These are phyloP conservation scores for Hymenochirus boettgeri DNA, from an alignment of 2,113 vertebrate species.

Conservation along the genomic window DNA sequence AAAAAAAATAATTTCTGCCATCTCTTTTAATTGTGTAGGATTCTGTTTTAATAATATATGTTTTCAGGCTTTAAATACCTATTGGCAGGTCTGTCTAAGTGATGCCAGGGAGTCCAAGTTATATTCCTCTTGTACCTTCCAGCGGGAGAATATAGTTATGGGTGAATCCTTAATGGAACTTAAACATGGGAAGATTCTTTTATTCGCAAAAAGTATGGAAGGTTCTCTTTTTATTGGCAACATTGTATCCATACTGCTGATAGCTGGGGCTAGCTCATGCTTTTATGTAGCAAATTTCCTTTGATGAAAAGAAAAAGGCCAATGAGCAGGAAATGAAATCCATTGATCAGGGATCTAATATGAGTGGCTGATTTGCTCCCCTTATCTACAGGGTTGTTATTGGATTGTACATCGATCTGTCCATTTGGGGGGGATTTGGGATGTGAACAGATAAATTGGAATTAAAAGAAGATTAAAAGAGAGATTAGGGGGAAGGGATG, in stretches of 20 bases:
- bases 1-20: conserved; percentile 30
- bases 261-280: too few relatives aligned
- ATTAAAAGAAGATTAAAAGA: too few relatives aligned
- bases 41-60: conserved; percentile 41
- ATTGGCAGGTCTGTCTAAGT: conserved; percentile 37
- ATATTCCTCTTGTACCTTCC: background rate
- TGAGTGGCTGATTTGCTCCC: background rate
- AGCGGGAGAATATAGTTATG: conserved; percentile 44
- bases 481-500: too few relatives aligned
- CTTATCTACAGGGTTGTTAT: background rate
- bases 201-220: too few relatives aligned
- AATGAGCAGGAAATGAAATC: conserved; percentile 1
- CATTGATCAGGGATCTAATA: conserved; percentile 13
- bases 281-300: conserved; percentile 25
- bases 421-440: too few relatives aligned
- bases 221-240: conserved; percentile 34
- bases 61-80: conserved; percentile 20
- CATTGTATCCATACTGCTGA: conserved; percentile 31
- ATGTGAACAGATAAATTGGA: too few relatives aligned
- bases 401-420: background rate
- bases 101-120: conserved; percentile 7
- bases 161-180: conserved; percentile 25
- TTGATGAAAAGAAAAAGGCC: conserved; percentile 16
- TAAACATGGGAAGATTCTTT: conserved; percentile 39
- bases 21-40: conserved; percentile 34